A percentile compares a stretch with the other conserved stretches of the same genome.
Evolutionary conservation across 2,113 vertebrate genomes (phyloP).

Genomic region (Nothobranchius kuhntae): DNA sequence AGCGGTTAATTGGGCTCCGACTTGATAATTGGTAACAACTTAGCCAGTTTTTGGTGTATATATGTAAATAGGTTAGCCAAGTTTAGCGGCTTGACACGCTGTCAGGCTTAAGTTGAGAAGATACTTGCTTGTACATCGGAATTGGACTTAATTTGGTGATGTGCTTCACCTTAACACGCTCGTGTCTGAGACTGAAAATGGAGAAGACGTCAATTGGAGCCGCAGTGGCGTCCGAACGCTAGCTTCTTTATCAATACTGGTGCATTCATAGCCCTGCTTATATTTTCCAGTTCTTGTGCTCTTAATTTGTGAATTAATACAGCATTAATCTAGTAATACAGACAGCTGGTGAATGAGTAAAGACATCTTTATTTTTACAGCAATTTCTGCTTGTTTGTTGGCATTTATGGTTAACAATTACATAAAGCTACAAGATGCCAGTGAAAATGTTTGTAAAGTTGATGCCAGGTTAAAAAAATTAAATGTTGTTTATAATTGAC

Average conservation of each 20-base stretch:
- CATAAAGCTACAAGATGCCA: too few relatives aligned
- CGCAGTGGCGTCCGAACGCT: neutral
- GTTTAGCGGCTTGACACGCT: slow-evolving; percentile 37
- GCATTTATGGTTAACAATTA: neutral
- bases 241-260: neutral
- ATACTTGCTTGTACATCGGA: neutral
- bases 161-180: slow-evolving; percentile 9
- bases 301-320: too few relatives aligned
- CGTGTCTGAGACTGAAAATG: slow-evolving; percentile 9
- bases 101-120: slow-evolving; percentile 38
- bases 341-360: too few relatives aligned
- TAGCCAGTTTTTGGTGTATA: neutral
- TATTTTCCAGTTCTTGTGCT: neutral
- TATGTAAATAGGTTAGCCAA: slow-evolving; percentile 19
- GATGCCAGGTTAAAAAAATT: too few relatives aligned
- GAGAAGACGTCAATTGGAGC: slow-evolving; percentile 10
- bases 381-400: neutral
- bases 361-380: too few relatives aligned
- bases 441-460: too few relatives aligned
- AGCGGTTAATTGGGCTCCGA: neutral
- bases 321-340: too few relatives aligned
- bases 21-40: neutral
- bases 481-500: too few relatives aligned
- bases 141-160: slow-evolving; percentile 4
- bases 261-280: neutral